phyloP scores from a whole-genome alignment of 2,888 invertebrate genomes.

The Tenthredo amoena region DNA sequence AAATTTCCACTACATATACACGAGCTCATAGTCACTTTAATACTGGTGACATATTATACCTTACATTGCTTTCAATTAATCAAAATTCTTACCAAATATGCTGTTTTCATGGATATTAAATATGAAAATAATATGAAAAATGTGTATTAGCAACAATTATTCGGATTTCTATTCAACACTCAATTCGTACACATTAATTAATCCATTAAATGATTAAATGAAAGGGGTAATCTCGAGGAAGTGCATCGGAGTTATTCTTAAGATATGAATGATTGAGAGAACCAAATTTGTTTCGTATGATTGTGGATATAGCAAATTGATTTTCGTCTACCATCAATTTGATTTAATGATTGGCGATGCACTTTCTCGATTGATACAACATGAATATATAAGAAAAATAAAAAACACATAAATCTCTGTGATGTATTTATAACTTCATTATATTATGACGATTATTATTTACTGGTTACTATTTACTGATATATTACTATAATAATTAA shows the following conservation, averaged over 20 bases:
- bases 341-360: slow-evolving; percentile 31
- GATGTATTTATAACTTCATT: slow-evolving; percentile 71
- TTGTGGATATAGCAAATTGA: slow-evolving; percentile 18
- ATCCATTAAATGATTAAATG: slow-evolving; percentile 36
- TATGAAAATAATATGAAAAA: slow-evolving; percentile 25
- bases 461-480: slow-evolving; percentile 58
- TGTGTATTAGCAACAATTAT: slow-evolving; percentile 32
- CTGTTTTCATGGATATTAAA: slow-evolving; percentile 31
- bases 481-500: slow-evolving; percentile 58
- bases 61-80: slow-evolving; percentile 30
- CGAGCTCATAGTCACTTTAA: slow-evolving; percentile 41
- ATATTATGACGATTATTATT: slow-evolving; percentile 60
- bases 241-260: slow-evolving; percentile 23
- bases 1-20: slow-evolving; percentile 56
- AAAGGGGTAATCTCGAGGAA: slow-evolving; percentile 43
- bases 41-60: slow-evolving; percentile 30
- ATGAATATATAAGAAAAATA: slow-evolving; percentile 51
- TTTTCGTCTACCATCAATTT: background rate
- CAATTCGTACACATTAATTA: slow-evolving; percentile 19
- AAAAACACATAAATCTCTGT: slow-evolving; percentile 69
- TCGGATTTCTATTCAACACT: slow-evolving; percentile 27
- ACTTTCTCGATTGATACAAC: slow-evolving; percentile 39
- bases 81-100: slow-evolving; percentile 49
- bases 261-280: background rate
- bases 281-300: background rate